phyloP scores from a whole-genome alignment of 1,140 invertebrate species.

The Drosophila eugracilis region DNA sequence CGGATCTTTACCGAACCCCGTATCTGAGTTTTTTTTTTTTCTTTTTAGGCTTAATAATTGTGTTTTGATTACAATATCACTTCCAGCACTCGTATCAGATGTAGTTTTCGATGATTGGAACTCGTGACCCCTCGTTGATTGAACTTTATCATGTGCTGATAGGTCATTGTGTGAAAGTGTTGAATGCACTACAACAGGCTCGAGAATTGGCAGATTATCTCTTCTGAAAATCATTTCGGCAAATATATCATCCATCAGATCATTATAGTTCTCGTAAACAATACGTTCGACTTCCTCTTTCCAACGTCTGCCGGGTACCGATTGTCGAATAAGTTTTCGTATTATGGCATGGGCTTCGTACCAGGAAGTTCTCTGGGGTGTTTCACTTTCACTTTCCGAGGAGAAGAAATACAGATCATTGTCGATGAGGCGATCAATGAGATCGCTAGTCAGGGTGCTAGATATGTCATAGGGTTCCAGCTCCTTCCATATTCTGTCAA shows the following conservation, averaged over 20 bases:
- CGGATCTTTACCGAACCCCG: not conserved
- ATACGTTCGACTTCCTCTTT: conserved; percentile 57
- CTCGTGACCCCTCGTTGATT: no score
- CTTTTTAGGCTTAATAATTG: not conserved
- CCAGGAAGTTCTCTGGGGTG: not conserved
- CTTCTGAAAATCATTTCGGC: conserved; percentile 12
- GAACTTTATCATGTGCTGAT: not conserved
- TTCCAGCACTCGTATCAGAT: not conserved
- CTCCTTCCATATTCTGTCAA: conserved; percentile 30
- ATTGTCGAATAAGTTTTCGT: conserved; percentile 58
- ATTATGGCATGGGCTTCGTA: conserved; percentile 58
- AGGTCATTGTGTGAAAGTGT: not conserved
- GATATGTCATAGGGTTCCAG: conserved; percentile 62
- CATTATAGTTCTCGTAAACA: conserved; percentile 44
- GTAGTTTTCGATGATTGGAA: no score
- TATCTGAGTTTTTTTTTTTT: not conserved
- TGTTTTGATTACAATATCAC: rapidly evolving
- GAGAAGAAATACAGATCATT: conserved; percentile 66
- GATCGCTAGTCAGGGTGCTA: conserved; percentile 33
- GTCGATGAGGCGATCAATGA: conserved; percentile 69
- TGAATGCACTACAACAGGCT: not conserved
- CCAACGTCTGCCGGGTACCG: conserved; percentile 73
- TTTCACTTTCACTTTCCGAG: conserved; percentile 57
- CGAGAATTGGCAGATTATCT: not conserved
- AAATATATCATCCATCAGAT: conserved; percentile 61